Percentiles rank a stretch among this genome's conserved stretches.
Conservation (phyloP, 2,797 vertebrate species). For the Benthosema pterotum region DNA sequence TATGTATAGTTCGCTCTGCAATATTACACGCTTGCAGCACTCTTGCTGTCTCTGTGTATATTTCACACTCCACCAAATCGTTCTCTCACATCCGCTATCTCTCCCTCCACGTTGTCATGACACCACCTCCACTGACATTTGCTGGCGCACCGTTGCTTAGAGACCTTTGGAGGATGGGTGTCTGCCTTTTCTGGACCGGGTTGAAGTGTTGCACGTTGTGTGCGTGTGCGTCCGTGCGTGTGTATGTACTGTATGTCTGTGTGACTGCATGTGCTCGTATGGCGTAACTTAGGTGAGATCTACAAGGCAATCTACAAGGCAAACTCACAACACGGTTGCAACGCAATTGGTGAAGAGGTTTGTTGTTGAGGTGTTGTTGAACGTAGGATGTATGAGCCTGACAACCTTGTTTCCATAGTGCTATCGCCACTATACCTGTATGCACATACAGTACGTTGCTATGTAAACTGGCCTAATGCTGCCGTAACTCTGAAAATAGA, state of each 20-base stretch:
- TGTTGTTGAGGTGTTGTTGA: too few relatives aligned
- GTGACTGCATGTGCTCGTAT: background rate
- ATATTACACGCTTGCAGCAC: too few relatives aligned
- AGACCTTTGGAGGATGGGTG: slow-evolving; percentile 35
- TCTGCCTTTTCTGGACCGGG: slow-evolving; percentile 61
- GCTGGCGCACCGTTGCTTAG: slow-evolving; percentile 60
- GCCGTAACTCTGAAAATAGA: background rate
- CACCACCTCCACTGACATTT: slow-evolving; percentile 51
- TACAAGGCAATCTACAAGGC: background rate
- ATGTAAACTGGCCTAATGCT: background rate
- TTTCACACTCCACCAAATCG: slow-evolving; percentile 6
- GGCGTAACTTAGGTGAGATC: background rate
- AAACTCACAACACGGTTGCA: too few relatives aligned
- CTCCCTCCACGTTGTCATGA: slow-evolving; percentile 52
- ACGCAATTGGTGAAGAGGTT: too few relatives aligned
- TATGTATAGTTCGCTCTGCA: too few relatives aligned
- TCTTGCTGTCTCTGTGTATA: background rate
- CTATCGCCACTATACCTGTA: background rate
- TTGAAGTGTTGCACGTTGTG: slow-evolving; percentile 47
- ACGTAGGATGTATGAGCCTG: background rate
- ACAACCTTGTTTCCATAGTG: background rate
- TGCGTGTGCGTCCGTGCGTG: background rate
- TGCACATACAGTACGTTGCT: background rate
- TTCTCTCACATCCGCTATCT: slow-evolving; percentile 29
- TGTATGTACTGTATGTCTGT: slow-evolving; percentile 5